phyloP scores from a whole-genome alignment of 2,113 vertebrate genomes.

The Thalassarche chlororhynchos region DNA sequence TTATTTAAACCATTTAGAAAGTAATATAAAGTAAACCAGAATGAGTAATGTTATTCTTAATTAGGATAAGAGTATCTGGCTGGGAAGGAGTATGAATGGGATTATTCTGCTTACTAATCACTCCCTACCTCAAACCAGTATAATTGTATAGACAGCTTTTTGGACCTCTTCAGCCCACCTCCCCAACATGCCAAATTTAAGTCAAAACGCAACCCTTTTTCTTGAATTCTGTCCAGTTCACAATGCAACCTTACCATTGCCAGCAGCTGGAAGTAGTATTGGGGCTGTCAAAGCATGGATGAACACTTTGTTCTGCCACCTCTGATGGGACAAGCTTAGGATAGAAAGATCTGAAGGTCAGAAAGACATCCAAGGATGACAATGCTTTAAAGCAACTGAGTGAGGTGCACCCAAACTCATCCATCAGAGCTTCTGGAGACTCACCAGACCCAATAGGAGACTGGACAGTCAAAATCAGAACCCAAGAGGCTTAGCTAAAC shows the following conservation, averaged over 20 bases:
- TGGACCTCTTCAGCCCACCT: not conserved
- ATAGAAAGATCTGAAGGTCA: not conserved
- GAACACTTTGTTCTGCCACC: not conserved
- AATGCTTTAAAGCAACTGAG: not conserved
- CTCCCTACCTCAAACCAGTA: not conserved
- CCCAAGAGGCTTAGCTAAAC: not conserved
- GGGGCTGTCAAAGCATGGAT: not conserved
- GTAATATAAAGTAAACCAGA: not conserved
- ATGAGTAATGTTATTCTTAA: not conserved
- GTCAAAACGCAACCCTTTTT: not conserved
- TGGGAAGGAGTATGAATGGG: not conserved
- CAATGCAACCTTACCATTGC: not conserved
- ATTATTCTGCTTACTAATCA: not conserved
- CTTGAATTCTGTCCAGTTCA: not conserved
- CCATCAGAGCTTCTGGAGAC: not conserved
- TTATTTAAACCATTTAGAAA: not conserved
- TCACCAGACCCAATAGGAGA: not conserved
- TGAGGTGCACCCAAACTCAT: not conserved
- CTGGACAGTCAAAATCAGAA: not conserved
- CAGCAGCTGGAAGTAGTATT: not conserved
- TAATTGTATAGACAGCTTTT: not conserved
- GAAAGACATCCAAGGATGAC: not conserved
- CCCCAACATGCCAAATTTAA: not conserved
- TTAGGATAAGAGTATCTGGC: not conserved
- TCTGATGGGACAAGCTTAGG: not conserved